phyloP scores from a whole-genome alignment of 1,140 invertebrate genomes.

The Bacillus rossius region DNA sequence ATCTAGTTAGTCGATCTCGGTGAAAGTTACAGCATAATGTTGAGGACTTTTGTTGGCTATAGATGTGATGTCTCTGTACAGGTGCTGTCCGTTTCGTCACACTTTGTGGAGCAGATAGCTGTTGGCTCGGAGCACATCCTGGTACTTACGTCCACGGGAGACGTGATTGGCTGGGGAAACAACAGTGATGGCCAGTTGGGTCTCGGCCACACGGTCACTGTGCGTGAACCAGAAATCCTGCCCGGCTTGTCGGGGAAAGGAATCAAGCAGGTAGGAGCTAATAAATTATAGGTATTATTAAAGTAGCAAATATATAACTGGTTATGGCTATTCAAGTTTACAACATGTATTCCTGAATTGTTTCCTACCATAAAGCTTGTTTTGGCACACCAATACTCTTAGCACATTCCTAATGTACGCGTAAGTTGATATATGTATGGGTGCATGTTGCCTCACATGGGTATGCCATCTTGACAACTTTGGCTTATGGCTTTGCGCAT shows the following conservation, averaged over 20 bases:
- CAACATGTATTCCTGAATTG: too few relatives aligned
- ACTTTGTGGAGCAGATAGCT: slow-evolving; percentile 53
- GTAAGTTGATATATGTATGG: background rate
- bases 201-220: slow-evolving; percentile 48
- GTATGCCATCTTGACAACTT: too few relatives aligned
- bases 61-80: slow-evolving; percentile 21
- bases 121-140: slow-evolving; percentile 58
- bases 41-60: too few relatives aligned
- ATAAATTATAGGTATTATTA: too few relatives aligned
- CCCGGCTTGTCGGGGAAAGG: slow-evolving; percentile 48
- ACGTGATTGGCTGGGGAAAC: slow-evolving; percentile 61
- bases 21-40: too few relatives aligned
- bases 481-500: too few relatives aligned
- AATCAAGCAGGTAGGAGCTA: slow-evolving; percentile 52
- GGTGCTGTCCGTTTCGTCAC: slow-evolving; percentile 44
- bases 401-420: background rate
- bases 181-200: slow-evolving; percentile 60
- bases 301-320: too few relatives aligned
- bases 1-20: too few relatives aligned
- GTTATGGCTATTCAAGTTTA: too few relatives aligned
- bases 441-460: background rate
- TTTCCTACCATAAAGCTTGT: background rate
- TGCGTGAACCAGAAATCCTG: slow-evolving; percentile 52
- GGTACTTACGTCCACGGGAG: slow-evolving; percentile 50
- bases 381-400: too few relatives aligned